These are phyloP conservation scores for Leptoteleia sp. DNA, from an alignment of 1,140 invertebrate species.

Conservation along the genomic window DNA sequence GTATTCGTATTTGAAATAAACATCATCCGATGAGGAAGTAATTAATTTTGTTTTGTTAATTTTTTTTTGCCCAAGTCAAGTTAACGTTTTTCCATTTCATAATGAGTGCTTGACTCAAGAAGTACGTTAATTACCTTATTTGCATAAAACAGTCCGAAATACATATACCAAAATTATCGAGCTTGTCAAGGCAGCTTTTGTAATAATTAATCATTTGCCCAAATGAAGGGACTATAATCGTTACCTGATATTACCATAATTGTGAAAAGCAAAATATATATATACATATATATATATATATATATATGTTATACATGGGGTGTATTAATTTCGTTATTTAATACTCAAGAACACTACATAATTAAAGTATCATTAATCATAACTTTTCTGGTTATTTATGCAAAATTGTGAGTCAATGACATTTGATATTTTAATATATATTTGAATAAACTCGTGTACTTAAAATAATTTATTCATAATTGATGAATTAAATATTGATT, in stretches of 20 bases:
- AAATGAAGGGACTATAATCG: constrained; percentile 59
- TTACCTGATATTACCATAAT: constrained; percentile 66
- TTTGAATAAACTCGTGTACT: too few relatives aligned
- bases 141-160: constrained; percentile 52
- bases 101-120: constrained; percentile 2
- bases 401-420: too few relatives aligned
- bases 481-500: too few relatives aligned
- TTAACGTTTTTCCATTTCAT: constrained; percentile 9
- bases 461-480: too few relatives aligned
- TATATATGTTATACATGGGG: too few relatives aligned
- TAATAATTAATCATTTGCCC: constrained; percentile 66
- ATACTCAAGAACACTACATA: constrained; percentile 1
- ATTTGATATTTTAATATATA: too few relatives aligned
- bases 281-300: too few relatives aligned
- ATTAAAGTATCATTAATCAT: too few relatives aligned
- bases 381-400: too few relatives aligned
- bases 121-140: constrained; percentile 67
- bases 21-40: not conserved
- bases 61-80: constrained; percentile 1
- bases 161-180: constrained; percentile 26
- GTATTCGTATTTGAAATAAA: not conserved
- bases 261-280: constrained; percentile 60
- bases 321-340: constrained; percentile 18
- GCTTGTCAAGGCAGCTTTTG: constrained; percentile 40
- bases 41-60: not conserved